phyloP scores from a whole-genome alignment of 2,797 vertebrate genomes.

The Varecia variegata region DNA sequence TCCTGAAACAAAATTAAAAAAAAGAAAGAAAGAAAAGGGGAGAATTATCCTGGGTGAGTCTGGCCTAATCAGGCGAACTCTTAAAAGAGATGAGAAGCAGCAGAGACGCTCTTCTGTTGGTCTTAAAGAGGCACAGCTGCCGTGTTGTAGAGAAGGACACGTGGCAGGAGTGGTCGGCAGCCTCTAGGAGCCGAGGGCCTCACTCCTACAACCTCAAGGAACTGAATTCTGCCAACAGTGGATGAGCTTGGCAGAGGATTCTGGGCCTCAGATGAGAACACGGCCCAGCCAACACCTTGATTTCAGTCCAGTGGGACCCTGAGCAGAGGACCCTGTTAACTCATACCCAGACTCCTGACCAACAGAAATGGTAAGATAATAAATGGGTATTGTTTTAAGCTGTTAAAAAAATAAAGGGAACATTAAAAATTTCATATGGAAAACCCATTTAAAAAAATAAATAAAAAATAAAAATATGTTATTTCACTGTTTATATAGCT shows the following conservation, averaged over 20 bases:
- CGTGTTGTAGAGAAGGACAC: background rate
- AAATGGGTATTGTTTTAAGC: background rate
- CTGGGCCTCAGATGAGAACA: background rate
- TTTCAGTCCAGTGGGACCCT: background rate
- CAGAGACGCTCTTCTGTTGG: background rate
- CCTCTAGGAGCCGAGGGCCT: background rate
- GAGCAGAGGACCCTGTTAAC: background rate
- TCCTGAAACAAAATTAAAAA: no score
- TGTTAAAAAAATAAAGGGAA: no score
- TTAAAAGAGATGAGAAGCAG: slow-evolving; percentile 4
- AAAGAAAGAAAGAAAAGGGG: no score
- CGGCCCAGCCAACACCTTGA: background rate
- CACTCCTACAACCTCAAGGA: background rate
- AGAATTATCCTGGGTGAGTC: background rate
- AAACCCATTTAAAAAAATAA: no score
- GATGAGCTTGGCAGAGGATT: background rate
- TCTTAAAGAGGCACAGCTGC: background rate
- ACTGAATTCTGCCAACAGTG: background rate
- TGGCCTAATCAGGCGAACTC: background rate
- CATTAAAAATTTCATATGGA: no score
- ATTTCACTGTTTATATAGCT: background rate
- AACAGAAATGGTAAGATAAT: background rate
- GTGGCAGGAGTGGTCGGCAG: background rate
- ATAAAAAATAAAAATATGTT: no score
- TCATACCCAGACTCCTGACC: background rate